Evolutionary conservation across 2,888 invertebrate species (phyloP), one percentile per base, ranked within the genome.

Genomic region (Morpho helenor): DNA sequence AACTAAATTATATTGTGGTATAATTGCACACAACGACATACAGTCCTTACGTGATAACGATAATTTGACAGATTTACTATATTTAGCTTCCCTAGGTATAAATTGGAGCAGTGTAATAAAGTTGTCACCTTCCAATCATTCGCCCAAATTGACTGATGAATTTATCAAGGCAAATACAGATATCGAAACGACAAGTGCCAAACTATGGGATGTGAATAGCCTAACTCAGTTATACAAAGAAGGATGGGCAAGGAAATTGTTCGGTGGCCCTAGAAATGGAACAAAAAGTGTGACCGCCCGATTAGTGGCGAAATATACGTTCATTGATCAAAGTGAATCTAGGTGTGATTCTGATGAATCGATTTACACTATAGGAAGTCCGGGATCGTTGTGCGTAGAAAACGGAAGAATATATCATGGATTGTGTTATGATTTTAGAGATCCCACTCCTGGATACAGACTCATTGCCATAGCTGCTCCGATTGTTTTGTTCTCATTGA

Each of bases 391-490:
- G 40, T 90, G 89, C 57, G 61, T 76, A 9, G 82, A 84, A 65
- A 79, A 65, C 51, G 83, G 87, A 1, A 71, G 74, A 56, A 76
- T 76, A 53, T 88, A 77, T 63, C 60, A 70, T 10, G 75, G 76
- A 0, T 70, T 88, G 7, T 90, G 89, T 66, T 87, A 84, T 59
- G 78, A 82, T 58, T 88, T 72, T 60, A 72, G 79, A 49, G 87
- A 88, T 61, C 82, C 83, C 8, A 77, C 80, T 2, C 78, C 84
- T n/a, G 84, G 80, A 0, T 88, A 87, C 57, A 75, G 89, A 63
- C 59, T 84, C 10, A 77, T 83, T 46, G 86, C 88, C 8, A 79
- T 89, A n/a, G 22, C 85, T 41, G 87, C 86, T 1, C 84, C 88
- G 0, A 73, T 85, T 9, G 80, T 79, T 9, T 70, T 90, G 22